These are phyloP conservation scores for Silurus asotus DNA, from an alignment of 2,113 vertebrate species.

Conservation along the genomic window DNA sequence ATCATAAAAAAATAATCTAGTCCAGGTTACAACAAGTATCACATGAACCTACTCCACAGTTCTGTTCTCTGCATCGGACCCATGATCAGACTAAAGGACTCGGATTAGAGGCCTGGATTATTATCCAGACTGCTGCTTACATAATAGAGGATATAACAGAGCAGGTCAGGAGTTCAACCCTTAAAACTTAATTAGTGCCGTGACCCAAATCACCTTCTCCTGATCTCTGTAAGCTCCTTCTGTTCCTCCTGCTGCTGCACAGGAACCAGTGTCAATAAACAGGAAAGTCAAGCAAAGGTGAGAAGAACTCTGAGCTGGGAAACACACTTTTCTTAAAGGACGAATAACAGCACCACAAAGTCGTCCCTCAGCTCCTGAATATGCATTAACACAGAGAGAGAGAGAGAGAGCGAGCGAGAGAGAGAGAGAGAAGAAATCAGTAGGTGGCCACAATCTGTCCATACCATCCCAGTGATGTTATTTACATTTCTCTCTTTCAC, in stretches of 20 bases:
- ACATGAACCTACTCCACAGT: neutral
- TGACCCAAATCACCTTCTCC: conserved; percentile 12
- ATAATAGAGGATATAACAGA: neutral
- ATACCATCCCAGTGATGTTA: neutral
- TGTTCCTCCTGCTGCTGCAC: neutral
- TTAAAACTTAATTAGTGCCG: neutral
- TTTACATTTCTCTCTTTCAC: neutral
- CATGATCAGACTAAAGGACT: neutral
- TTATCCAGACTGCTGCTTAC: neutral
- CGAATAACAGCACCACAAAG: neutral
- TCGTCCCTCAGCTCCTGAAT: neutral
- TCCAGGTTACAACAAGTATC: neutral
- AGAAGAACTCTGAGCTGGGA: neutral
- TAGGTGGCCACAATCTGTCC: neutral
- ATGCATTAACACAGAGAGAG: neutral
- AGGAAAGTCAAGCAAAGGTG: neutral
- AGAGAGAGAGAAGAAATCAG: neutral
- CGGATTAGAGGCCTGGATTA: neutral
- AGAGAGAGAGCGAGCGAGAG: no score
- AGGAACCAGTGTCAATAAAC: neutral
- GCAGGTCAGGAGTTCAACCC: neutral
- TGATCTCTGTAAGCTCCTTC: neutral
- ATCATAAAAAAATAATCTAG: neutral
- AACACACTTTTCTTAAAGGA: neutral
- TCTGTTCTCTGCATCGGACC: neutral